Evolutionary conservation across 2,113 vertebrate genomes (phyloP), one percentile per base, ranked within the genome.

Genomic region (Porphyrio hochstetteri): DNA sequence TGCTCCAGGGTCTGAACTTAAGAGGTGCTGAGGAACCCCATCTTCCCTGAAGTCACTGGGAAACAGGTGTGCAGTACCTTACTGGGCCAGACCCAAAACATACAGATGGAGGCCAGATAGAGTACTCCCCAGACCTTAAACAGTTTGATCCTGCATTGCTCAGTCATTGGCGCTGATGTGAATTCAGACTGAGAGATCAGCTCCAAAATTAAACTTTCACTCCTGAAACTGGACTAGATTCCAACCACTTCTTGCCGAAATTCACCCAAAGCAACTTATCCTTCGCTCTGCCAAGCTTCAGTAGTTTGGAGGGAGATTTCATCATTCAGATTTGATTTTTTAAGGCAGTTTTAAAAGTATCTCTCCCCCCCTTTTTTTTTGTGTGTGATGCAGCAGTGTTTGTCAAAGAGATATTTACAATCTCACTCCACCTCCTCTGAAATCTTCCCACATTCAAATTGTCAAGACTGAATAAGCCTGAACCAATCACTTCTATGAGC

Each of bases 341-440:
- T 96, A 97, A 96, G 93, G 95, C 96, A 97, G 87, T 96, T 96
- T 97, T 61, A 48, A 95, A 95, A 85, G 87, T 83, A 80, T 96
- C 89, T 95, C 96, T 92, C 95, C 75, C 9, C 29, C 46, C 71
- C 77, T 55, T 33, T 56, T 33, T 33, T 11, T 56, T 40, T 90
- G 93, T 75, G 85, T 88, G 92, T 94, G 83, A 97, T 96, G 92
- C 96, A 96, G 93, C 95, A 93, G 59, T 91, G 87, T 95, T 93
- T 96, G 75, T 96, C 82, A 92, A 71, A 92, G 68, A 90, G 85
- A 93, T 93, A 96, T 95, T 95, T 95, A 96, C 92, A 93, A 59
- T 83, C 83, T 92, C 82, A 76, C 80, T 92, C 82, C 64, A 56
- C 44, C 52, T 92, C 86, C 88, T 93, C 60, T 68, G 88, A 96